Evolutionary conservation across 1,140 invertebrate genomes (phyloP).

Genomic region (Tetragnatha versicolor): DNA sequence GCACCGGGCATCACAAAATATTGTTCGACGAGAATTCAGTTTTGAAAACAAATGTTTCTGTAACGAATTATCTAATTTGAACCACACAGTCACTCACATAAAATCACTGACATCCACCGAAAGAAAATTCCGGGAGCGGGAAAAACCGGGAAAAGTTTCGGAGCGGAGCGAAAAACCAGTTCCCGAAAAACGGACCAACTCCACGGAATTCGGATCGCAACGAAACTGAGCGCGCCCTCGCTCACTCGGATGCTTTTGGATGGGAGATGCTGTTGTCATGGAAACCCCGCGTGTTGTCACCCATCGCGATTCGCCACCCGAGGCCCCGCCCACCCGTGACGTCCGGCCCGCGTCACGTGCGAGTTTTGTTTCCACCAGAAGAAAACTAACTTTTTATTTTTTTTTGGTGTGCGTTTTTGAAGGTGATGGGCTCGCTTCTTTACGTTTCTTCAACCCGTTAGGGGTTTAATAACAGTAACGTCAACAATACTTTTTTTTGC

Average conservation of each 20-base stretch:
- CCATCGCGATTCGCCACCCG: neutral
- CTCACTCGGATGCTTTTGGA: constrained; percentile 32
- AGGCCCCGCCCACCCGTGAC: neutral
- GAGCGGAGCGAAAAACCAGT: neutral
- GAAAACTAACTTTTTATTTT: neutral
- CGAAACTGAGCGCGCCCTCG: constrained; percentile 6
- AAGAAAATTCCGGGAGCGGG: too few species aligned
- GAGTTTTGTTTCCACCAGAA: constrained; percentile 3
- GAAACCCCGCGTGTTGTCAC: constrained; percentile 36
- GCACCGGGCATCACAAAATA: too few species aligned
- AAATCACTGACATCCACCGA: too few species aligned
- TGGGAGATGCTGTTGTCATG: constrained; percentile 31
- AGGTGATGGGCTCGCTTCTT: too few species aligned
- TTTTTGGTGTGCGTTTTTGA: too few species aligned
- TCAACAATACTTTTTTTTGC: too few species aligned
- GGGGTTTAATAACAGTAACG: too few species aligned
- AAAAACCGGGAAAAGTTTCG: neutral
- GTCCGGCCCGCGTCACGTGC: constrained; percentile 5
- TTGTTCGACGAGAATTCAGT: too few species aligned
- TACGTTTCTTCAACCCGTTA: too few species aligned
- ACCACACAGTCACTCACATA: too few species aligned
- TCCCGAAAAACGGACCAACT: neutral
- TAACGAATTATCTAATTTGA: too few species aligned
- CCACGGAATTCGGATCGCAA: constrained; percentile 4
- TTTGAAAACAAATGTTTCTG: too few species aligned